Base-by-base conservation (phyloP, 2,888 invertebrate species). In the Mongoloraphidia duomilia region DNA sequence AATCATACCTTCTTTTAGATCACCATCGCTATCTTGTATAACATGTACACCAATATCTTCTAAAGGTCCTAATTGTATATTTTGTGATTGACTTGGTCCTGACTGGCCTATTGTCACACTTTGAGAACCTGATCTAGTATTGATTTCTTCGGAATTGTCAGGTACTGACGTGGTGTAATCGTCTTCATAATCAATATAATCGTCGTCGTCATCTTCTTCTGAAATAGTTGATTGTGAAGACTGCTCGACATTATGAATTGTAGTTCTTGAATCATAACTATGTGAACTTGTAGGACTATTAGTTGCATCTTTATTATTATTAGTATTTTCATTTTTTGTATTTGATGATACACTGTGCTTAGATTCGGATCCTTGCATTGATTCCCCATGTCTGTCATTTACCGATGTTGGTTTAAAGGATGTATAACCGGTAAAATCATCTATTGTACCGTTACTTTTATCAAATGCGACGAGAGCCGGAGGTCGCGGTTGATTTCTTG, bases 131-230 rank as follows among this genome's bases (percentile, higher is more conserved):
- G 50, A 53, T 48, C 60, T 62, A 53, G 59, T 63, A 38, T 65
- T 59, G 55, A 58, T 65, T 58, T 65, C 62, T 47, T 67, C 58
- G 38, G 68, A 64, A 57, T 69, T 66, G 55, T 70, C 69, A 35
- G 65, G 64, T 43, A 63, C 57, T 53, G 65, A 65, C 12, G 62
- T 53, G 49, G 63, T 66, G 55, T 74, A 65, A 56, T 70, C 71
- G 51, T 79, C 76, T 54, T 80, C 78, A 44, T 79, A 78, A 54
- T 76, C 77, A 8, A 79, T 71, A 44, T 80, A 78, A 39, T 80
- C 76, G 35, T 69, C 69, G 34, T 74, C 74, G 46, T 69, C 67
- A 41, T 71, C 72, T 33, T 71, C 66, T 12, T 70, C 39, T 10
- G 39, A 14, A 14, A 39, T 8, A 42, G 39, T 1, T 49, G 41